Percentiles rank a stretch among this genome's conserved stretches.
These are phyloP conservation scores for Eulithis testata DNA, from an alignment of 2,888 invertebrate species.

Conservation along the genomic window DNA sequence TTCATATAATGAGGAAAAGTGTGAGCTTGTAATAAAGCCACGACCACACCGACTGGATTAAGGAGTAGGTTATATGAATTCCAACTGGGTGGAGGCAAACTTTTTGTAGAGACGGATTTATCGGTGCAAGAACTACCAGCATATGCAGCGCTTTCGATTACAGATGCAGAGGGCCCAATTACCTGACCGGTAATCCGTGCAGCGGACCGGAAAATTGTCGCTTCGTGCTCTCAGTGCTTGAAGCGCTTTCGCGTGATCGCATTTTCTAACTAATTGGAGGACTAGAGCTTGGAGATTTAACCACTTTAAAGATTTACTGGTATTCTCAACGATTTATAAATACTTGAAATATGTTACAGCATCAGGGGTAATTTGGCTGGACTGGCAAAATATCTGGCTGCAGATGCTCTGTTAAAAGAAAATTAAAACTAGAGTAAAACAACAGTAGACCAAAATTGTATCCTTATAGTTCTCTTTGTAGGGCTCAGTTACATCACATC, in stretches of 20 bases:
- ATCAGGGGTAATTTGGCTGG: too few relatives aligned
- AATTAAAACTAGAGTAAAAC: too few relatives aligned
- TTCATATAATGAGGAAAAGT: constrained; percentile 5
- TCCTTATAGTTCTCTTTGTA: too few relatives aligned
- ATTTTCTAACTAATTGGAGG: constrained; percentile 15
- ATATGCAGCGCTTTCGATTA: constrained; percentile 54
- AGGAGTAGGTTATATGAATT: not conserved
- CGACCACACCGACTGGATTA: not conserved
- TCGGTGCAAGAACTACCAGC: constrained; percentile 2
- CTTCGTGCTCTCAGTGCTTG: constrained; percentile 35
- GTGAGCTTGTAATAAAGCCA: not conserved
- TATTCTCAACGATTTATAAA: not conserved
- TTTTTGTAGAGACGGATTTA: too few relatives aligned
- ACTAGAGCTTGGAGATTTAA: not conserved
- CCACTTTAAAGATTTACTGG: not conserved
- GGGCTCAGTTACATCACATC: too few relatives aligned
- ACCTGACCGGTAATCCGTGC: constrained; percentile 52
- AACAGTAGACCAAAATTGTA: too few relatives aligned
- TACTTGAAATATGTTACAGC: too few relatives aligned
- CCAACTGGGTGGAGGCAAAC: too few relatives aligned
- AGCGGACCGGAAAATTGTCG: constrained; percentile 54
- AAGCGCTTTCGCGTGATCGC: constrained; percentile 8
- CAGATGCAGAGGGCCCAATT: constrained; percentile 51
- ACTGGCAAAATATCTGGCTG: too few relatives aligned
- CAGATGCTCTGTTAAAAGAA: too few relatives aligned